These are phyloP conservation scores for Tringa solitaria DNA, from an alignment of 2,113 vertebrate species.

Conservation along the genomic window DNA sequence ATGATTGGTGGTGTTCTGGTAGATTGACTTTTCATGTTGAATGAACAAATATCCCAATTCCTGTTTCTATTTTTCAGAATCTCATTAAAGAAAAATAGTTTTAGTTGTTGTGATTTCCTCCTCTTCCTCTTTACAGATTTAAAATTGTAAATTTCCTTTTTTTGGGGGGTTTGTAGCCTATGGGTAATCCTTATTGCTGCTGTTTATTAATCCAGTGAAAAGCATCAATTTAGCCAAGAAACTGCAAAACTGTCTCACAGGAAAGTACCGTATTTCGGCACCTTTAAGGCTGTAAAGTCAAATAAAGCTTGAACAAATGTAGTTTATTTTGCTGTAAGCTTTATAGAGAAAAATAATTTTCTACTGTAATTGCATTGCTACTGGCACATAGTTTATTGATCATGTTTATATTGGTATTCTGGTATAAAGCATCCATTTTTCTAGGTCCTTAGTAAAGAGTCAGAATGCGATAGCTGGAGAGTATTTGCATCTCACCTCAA, in stretches of 20 bases:
- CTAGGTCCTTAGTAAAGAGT: background rate
- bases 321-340: background rate
- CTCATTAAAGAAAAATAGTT: background rate
- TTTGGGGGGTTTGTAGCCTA: background rate
- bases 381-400: background rate
- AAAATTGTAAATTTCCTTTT: background rate
- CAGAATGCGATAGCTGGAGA: background rate
- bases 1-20: background rate
- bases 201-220: background rate
- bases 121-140: background rate
- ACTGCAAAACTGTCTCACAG: background rate
- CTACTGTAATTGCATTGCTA: background rate
- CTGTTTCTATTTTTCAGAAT: background rate
- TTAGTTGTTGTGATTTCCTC: background rate
- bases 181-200: background rate
- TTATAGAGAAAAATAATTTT: background rate
- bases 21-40: background rate
- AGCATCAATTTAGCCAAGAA: background rate
- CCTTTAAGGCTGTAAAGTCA: background rate
- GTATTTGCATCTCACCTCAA: background rate
- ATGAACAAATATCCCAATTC: background rate
- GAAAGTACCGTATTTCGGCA: background rate
- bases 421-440: background rate
- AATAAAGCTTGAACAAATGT: background rate
- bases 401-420: background rate